Base-by-base conservation (phyloP, 2,888 invertebrate species). In the Athetis lepigone region DNA sequence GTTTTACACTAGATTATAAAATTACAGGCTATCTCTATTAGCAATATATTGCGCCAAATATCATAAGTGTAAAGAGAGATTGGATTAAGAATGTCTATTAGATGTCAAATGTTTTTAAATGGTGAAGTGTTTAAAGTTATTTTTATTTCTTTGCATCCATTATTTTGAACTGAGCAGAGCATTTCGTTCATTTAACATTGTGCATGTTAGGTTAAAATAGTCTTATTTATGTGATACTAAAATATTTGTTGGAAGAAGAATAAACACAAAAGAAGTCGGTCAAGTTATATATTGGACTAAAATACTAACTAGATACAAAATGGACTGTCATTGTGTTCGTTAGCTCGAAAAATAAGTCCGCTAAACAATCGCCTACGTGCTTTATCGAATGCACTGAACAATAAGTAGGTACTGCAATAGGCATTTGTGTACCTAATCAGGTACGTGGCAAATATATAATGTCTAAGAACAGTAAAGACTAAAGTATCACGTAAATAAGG, bases 21-120 rank as follows among this genome's bases (percentile, higher is more conserved):
- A 50, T 50, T 50, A 64, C 68, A 57, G 59, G 51, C 47, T 65
- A 64, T 57, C 36, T 72, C 50, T 63, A 76, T 70, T 82, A 87
- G 85, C 87, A 88, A 88, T 87, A 88, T 76, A 76, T 80, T 85
- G 77, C 88, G 88, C 87, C 90, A 88, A 89, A 87, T 84, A 82
- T 77, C 73, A 70, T 82, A 72, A 72, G 62, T 72, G 60, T 75
- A 56, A 70, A 52, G 51, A 56, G 63, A 64, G 51, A 59, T 70
- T 62, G 66, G 36, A 52, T 42, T 50, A 52, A 43, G 59, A 63
- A 65, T 69, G 62, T 70, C 62, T 66, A 69, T 29, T 29, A 29
- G 29, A 29, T 63, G 69, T 65, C 39, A 58, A 66, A 51, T 73
- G 70, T 66, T 71, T 60, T 23, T 57, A 59, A 51, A 70, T 59